phyloP scores from a whole-genome alignment of 1,140 invertebrate species.

The Bombus huntii region DNA sequence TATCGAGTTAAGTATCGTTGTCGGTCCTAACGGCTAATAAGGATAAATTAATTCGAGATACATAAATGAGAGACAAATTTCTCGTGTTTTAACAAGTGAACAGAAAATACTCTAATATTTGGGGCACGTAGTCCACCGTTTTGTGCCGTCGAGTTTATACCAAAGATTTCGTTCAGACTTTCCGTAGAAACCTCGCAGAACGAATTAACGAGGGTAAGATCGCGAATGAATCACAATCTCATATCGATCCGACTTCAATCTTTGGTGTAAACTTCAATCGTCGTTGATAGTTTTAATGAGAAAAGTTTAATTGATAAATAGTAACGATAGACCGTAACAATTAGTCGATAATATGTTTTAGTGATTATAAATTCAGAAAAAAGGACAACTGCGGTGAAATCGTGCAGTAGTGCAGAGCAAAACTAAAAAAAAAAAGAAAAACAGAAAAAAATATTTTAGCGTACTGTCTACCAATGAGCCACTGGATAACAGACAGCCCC shows the following conservation, averaged over 20 bases:
- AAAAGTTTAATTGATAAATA: constrained; percentile 27
- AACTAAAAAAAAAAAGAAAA: constrained; percentile 47
- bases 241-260: not conserved
- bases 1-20: constrained; percentile 17
- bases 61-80: not conserved
- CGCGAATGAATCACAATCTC: constrained; percentile 21
- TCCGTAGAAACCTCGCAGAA: not conserved
- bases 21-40: not conserved
- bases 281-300: constrained; percentile 40
- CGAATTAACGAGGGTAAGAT: not conserved
- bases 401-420: constrained; percentile 30
- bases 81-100: constrained; percentile 23
- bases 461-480: not conserved
- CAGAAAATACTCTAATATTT: constrained; percentile 41
- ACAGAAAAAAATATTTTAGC: constrained; percentile 55
- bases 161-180: constrained; percentile 32
- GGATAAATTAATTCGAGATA: not conserved
- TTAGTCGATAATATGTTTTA: constrained; percentile 39
- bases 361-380: constrained; percentile 23
- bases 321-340: constrained; percentile 38
- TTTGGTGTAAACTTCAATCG: constrained; percentile 32
- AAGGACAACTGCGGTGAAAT: constrained; percentile 5
- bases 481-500: constrained; percentile 1
- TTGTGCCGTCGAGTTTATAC: constrained; percentile 29
- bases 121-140: constrained; percentile 19